A percentile compares a stretch with the other conserved stretches of the same genome.
These are phyloP conservation scores for Geococcyx californianus DNA, from an alignment of 2,113 vertebrate species.

Conservation along the genomic window DNA sequence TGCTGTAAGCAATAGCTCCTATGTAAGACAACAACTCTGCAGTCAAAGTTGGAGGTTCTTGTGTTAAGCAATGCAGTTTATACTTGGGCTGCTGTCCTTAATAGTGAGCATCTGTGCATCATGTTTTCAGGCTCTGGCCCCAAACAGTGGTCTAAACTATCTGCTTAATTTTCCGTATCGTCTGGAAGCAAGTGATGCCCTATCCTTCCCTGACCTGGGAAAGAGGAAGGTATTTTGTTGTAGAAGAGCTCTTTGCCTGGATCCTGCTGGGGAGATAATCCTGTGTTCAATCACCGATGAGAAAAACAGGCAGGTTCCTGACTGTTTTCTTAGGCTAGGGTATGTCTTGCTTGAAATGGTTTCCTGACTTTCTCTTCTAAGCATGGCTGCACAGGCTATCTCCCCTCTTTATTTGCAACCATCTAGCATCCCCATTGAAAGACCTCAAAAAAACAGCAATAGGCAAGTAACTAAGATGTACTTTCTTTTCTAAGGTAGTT, in stretches of 20 bases:
- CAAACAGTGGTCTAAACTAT: neutral
- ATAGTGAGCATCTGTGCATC: fast-evolving
- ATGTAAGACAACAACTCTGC: neutral
- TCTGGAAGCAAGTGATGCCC: neutral
- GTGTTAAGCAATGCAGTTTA: neutral
- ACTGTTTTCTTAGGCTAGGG: neutral
- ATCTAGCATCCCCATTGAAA: neutral
- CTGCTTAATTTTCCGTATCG: neutral
- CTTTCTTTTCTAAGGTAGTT: neutral
- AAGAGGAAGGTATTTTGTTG: neutral
- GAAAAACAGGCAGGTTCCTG: neutral
- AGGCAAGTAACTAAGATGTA: neutral
- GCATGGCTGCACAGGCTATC: neutral
- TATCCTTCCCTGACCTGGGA: neutral
- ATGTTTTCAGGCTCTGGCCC: neutral
- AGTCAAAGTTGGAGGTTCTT: neutral
- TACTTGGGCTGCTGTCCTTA: neutral
- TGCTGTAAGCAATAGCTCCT: neutral
- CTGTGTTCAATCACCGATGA: neutral
- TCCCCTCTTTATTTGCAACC: neutral
- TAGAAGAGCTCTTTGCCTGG: constrained; percentile 4
- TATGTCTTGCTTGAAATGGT: neutral
- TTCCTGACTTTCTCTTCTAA: neutral
- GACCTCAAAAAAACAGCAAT: too few relatives aligned
- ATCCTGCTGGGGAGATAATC: constrained; percentile 9